phyloP scores from a whole-genome alignment of 1,140 invertebrate genomes.

The Aporrectodea caliginosa region DNA sequence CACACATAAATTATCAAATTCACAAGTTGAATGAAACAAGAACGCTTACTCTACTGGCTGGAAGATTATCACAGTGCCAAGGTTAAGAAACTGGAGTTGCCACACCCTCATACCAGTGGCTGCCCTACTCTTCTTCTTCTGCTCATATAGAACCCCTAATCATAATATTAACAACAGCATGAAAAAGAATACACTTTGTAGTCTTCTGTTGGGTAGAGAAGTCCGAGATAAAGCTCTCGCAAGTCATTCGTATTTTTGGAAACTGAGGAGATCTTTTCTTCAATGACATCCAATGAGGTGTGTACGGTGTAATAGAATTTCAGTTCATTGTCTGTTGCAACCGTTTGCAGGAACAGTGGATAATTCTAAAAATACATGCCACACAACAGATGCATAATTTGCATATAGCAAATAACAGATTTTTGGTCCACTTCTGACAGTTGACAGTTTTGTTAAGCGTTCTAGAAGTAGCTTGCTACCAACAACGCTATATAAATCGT shows the following conservation, averaged over 20 bases:
- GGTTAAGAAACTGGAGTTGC: no score
- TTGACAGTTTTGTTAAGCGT: background rate
- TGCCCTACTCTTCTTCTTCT: no score
- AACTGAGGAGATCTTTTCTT: constrained; percentile 74
- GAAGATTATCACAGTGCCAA: no score
- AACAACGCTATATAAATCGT: no score
- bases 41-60: no score
- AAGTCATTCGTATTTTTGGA: constrained; percentile 62
- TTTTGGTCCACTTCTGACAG: constrained; percentile 12
- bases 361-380: constrained; percentile 64
- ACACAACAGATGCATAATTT: constrained; percentile 21
- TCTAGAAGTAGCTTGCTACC: no score
- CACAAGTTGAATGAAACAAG: no score
- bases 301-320: constrained; percentile 90
- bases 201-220: constrained; percentile 90
- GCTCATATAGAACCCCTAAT: no score
- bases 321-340: constrained; percentile 66
- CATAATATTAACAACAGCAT: no score
- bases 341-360: constrained; percentile 78
- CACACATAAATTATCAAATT: no score
- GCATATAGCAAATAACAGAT: constrained; percentile 11
- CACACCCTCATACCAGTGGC: no score
- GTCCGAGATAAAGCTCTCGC: constrained; percentile 83
- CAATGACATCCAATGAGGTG: constrained; percentile 87
- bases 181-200: constrained; percentile 79